These are phyloP conservation scores for Phataginus tetradactyla DNA, from an alignment of 2,797 vertebrate genomes.

Conservation along the genomic window DNA sequence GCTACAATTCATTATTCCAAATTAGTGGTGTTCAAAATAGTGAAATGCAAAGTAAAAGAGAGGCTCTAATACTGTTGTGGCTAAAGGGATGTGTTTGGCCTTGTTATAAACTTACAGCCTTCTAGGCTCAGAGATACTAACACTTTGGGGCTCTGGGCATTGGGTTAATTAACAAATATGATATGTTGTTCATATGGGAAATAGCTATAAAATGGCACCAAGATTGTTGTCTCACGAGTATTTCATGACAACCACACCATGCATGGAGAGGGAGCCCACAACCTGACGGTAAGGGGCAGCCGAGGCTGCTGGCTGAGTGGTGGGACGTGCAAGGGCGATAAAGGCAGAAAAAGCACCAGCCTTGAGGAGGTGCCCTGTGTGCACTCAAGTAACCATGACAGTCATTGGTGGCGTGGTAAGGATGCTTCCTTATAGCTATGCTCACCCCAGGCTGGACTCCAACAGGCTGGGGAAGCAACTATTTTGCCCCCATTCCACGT, in stretches of 20 bases:
- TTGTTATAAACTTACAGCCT: neutral
- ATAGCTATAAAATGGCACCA: neutral
- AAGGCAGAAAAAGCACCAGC: neutral
- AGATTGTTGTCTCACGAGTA: neutral
- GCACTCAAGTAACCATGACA: accelerated
- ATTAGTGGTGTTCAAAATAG: neutral
- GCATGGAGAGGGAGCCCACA: neutral
- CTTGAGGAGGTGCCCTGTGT: too few relatives aligned
- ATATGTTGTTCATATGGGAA: neutral
- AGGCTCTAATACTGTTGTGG: neutral
- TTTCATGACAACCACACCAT: neutral
- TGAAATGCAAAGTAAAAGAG: neutral
- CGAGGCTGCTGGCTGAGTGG: neutral
- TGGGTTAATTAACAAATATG: neutral
- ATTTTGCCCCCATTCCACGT: neutral
- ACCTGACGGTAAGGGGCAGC: neutral
- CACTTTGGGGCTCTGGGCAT: neutral
- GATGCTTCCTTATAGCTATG: neutral
- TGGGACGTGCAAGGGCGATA: accelerated
- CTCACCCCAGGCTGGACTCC: neutral
- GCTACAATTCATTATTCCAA: neutral
- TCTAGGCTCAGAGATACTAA: neutral
- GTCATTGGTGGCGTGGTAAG: neutral
- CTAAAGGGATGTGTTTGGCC: neutral
- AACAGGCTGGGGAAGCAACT: neutral